Conservation (phyloP, 1,140 invertebrate genomes). For the Plectrocnemia conspersa region DNA sequence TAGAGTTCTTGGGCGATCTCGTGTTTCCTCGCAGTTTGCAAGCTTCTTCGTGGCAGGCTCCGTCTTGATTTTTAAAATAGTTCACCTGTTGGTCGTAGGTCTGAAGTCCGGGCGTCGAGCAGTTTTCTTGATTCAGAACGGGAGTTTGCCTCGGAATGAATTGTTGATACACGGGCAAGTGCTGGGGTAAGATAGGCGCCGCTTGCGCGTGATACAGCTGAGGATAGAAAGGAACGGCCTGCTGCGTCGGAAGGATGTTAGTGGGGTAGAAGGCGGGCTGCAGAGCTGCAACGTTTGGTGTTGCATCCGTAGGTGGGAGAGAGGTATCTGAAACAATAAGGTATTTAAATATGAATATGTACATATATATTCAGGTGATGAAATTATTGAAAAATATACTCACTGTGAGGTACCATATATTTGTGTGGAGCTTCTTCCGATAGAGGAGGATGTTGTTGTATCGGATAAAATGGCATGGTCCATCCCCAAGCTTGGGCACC, state of each 20-base stretch:
- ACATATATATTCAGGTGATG: neutral
- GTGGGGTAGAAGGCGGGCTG: slow-evolving; percentile 13
- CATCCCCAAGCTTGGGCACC: neutral
- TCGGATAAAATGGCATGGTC: no score
- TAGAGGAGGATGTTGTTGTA: neutral
- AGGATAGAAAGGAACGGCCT: slow-evolving; percentile 2
- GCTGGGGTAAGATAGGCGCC: slow-evolving; percentile 5
- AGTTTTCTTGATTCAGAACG: slow-evolving; percentile 18
- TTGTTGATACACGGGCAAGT: slow-evolving; percentile 11
- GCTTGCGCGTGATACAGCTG: no score
- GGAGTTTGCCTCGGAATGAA: slow-evolving; percentile 11
- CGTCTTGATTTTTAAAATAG: neutral
- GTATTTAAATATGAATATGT: no score
- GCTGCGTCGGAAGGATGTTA: slow-evolving; percentile 7
- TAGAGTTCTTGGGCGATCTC: slow-evolving; percentile 19
- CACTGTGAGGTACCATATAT: neutral
- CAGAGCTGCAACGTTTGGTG: neutral
- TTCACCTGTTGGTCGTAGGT: neutral
- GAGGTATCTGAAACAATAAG: neutral
- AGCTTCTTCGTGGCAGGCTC: slow-evolving; percentile 9
- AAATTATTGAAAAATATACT: neutral
- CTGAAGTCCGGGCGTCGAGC: slow-evolving; percentile 14
- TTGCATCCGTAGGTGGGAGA: neutral
- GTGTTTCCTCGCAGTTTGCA: neutral
- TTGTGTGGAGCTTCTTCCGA: neutral